Conservation (phyloP, 2,797 vertebrate genomes). For the Botia kubotai region DNA sequence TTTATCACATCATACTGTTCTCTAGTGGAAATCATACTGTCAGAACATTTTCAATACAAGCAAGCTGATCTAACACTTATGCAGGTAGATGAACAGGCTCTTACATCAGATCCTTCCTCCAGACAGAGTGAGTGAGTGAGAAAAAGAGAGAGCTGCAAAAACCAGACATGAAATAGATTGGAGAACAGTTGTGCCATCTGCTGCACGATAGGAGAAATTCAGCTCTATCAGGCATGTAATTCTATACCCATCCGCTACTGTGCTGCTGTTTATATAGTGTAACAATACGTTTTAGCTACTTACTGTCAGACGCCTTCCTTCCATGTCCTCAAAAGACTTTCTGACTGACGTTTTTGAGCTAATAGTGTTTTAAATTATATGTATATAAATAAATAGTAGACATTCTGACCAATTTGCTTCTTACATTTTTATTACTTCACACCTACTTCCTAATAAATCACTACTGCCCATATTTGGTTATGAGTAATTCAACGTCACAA, state of each 20-base stretch:
- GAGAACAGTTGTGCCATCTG: conserved; percentile 48
- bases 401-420: not conserved
- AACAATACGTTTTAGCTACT: not conserved
- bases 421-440: not conserved
- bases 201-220: conserved; percentile 36
- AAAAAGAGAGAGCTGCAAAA: not conserved
- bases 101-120: conserved; percentile 9
- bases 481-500: not conserved
- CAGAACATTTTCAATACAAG: not conserved
- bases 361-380: not conserved
- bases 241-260: not conserved
- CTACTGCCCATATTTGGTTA: conserved; percentile 23
- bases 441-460: not conserved
- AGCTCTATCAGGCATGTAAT: not conserved
- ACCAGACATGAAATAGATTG: not conserved
- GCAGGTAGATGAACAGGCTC: not conserved
- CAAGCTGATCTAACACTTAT: not conserved
- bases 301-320: not conserved
- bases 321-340: not conserved
- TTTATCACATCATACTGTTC: not conserved
- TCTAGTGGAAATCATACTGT: not conserved
- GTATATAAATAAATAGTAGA: not conserved
- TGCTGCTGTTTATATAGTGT: not conserved
- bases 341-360: not conserved
- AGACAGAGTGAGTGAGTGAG: not conserved